Percentiles rank a stretch among this genome's conserved stretches.
phyloP scores from a whole-genome alignment of 2,113 vertebrate species.

The Urocynchramus pylzowi region DNA sequence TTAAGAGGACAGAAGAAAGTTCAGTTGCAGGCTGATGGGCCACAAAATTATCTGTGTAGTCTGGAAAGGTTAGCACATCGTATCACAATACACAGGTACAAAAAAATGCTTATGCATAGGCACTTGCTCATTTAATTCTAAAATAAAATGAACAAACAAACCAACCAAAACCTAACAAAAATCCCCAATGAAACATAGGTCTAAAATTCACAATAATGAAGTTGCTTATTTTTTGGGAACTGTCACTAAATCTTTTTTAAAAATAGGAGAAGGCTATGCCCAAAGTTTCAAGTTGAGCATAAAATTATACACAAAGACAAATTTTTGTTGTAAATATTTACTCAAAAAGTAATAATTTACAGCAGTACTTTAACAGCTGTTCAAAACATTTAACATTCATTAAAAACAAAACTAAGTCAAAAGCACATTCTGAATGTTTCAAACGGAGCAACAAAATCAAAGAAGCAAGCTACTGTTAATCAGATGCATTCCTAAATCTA shows the following conservation, averaged over 20 bases:
- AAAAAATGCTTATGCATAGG: not conserved
- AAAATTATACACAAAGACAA: constrained; percentile 65
- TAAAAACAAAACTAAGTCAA: constrained; percentile 69
- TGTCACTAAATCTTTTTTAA: not conserved
- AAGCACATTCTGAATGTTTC: constrained; percentile 71
- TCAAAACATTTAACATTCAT: constrained; percentile 74
- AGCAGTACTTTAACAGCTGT: constrained; percentile 69
- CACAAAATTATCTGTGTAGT: not conserved
- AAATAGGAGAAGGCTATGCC: not conserved
- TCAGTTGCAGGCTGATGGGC: not conserved
- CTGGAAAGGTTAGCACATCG: not conserved
- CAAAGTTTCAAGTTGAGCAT: constrained; percentile 35
- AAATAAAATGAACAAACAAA: not conserved
- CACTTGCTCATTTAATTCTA: not conserved
- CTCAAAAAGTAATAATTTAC: constrained; percentile 80
- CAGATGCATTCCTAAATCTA: constrained; percentile 64
- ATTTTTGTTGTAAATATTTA: constrained; percentile 82
- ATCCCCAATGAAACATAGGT: not conserved
- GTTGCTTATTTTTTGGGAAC: not conserved
- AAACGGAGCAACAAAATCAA: constrained; percentile 63
- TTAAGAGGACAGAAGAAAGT: not conserved
- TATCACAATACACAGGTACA: not conserved
- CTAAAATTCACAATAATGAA: not conserved
- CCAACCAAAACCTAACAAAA: not conserved
- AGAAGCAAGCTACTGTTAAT: constrained; percentile 69